Conservation (phyloP, 2,797 vertebrate genomes). For the Antennarius maculatus region DNA sequence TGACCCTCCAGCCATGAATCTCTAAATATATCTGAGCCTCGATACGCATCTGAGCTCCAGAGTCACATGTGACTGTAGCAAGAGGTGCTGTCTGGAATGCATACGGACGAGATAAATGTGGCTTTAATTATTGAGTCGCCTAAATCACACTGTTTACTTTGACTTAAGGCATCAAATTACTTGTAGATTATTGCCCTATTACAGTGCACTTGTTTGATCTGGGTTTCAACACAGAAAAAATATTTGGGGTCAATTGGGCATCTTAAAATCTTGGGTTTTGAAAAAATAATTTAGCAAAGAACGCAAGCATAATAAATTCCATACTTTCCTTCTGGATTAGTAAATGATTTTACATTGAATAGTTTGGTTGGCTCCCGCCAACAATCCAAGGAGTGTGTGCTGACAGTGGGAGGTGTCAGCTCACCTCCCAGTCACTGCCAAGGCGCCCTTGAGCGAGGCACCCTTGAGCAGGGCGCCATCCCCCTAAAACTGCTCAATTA, state of each 20-base stretch:
- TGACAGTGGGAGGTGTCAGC: too few species aligned
- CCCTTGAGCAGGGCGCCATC: too few species aligned
- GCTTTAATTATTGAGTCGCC: constrained; percentile 62
- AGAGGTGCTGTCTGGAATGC: constrained; percentile 36
- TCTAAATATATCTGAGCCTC: constrained; percentile 57
- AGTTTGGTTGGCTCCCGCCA: too few species aligned
- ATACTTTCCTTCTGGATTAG: too few species aligned
- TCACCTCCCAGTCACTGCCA: too few species aligned
- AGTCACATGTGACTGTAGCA: constrained; percentile 38
- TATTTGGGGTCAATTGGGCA: constrained; percentile 35
- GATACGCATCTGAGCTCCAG: constrained; percentile 65
- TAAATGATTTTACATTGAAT: too few species aligned
- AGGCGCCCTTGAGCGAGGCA: too few species aligned
- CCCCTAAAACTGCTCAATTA: too few species aligned
- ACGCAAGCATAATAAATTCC: too few species aligned
- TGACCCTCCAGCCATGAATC: constrained; percentile 58
- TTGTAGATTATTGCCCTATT: constrained; percentile 46
- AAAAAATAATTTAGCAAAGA: background rate
- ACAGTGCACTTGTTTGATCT: constrained; percentile 46
- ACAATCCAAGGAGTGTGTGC: too few species aligned
- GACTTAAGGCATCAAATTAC: constrained; percentile 56
- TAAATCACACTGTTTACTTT: constrained; percentile 58
- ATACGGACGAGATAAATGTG: constrained; percentile 49
- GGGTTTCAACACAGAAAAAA: constrained; percentile 43
- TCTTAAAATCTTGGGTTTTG: constrained; percentile 12